A percentile compares a stretch with the other conserved stretches of the same genome.
phyloP scores from a whole-genome alignment of 2,888 invertebrate species.

The Lobophora halterata region DNA sequence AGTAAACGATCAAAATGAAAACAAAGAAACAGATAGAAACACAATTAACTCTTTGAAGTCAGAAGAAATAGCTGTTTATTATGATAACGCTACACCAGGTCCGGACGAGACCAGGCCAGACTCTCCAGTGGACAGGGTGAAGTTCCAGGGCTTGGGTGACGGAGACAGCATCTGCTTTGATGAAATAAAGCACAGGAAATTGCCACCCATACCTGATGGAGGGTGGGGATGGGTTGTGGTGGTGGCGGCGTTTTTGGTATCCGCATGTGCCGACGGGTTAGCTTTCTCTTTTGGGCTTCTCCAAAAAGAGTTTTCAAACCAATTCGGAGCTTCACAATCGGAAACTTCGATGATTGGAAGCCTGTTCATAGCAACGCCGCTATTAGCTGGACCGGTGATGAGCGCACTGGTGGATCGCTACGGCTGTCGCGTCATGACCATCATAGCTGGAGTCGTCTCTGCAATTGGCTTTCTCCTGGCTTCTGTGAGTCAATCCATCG shows the following conservation, averaged over 20 bases:
- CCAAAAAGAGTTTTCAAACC: conserved; percentile 88
- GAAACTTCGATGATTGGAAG: conserved; percentile 94
- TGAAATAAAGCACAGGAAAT: conserved; percentile 52
- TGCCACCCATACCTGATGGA: conserved; percentile 87
- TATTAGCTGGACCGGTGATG: conserved; percentile 91
- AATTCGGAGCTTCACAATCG: conserved; percentile 89
- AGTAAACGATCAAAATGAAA: conserved; percentile 25
- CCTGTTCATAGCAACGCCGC: conserved; percentile 92
- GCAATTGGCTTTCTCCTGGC: conserved; percentile 88
- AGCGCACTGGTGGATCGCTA: conserved; percentile 91
- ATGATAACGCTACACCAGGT: conserved; percentile 38
- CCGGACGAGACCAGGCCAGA: no score
- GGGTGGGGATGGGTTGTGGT: conserved; percentile 97
- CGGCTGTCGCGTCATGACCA: conserved; percentile 88
- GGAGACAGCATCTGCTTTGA: conserved; percentile 68
- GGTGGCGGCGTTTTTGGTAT: conserved; percentile 89
- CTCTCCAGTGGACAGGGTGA: conserved; percentile 62
- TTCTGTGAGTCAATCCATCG: conserved; percentile 85
- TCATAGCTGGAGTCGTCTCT: conserved; percentile 85
- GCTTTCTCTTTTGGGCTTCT: conserved; percentile 95
- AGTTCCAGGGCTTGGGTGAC: conserved; percentile 71
- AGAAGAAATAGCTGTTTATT: conserved; percentile 50
- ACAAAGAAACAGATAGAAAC: conserved; percentile 49
- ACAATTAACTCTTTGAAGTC: conserved; percentile 65
- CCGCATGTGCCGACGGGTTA: conserved; percentile 94